Base-by-base conservation (phyloP, 2,888 invertebrate genomes). In the Xanthorhoe spadicearia region DNA sequence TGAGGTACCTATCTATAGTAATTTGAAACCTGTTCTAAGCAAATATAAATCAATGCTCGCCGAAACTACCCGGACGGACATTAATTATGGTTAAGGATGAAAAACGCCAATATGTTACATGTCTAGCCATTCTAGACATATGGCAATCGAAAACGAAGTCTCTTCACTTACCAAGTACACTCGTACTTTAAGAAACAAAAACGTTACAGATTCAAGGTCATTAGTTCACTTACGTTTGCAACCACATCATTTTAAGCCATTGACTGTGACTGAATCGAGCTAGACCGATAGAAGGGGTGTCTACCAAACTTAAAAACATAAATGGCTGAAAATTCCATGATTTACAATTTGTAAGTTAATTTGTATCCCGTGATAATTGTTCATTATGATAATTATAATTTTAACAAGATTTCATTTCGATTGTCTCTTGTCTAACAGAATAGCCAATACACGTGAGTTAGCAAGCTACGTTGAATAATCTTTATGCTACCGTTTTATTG, bases 1-100 rank as follows among this genome's bases (percentile, higher is more conserved):
- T n/a, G n/a, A n/a, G n/a, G n/a, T n/a, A 62, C 73, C 79, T 74
- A 77, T 80, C 75, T 81, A 78, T 77, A 80, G 76, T 80, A 78
- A 82, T 80, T 83, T 83, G 78, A 81, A 81, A 75, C 78, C 75
- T 70, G 70, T 72, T 68, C 75, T 64, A 75, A 68, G 77, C 76
- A 79, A 78, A 74, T 73, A 86, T 87, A 84, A 86, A 87, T 88
- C 86, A 86, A 81, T 80, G 83, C 74, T 82, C 76, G 70, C 66
- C 76, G 77, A 79, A 80, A 83, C 83, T 85, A 83, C 78, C 81
- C 79, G 78, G 73, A 74, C 79, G 78, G 73, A 74, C 85, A 86
- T 88, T 84, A 82, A 84, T 87, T 82, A 80, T 82, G 82, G 73
- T 80, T 77, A 79, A 77, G 82, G 78, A 80, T 83, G 83, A 83